Evolutionary conservation across 2,113 vertebrate species (phyloP).

Genomic region (Rhagologus leucostigma): DNA sequence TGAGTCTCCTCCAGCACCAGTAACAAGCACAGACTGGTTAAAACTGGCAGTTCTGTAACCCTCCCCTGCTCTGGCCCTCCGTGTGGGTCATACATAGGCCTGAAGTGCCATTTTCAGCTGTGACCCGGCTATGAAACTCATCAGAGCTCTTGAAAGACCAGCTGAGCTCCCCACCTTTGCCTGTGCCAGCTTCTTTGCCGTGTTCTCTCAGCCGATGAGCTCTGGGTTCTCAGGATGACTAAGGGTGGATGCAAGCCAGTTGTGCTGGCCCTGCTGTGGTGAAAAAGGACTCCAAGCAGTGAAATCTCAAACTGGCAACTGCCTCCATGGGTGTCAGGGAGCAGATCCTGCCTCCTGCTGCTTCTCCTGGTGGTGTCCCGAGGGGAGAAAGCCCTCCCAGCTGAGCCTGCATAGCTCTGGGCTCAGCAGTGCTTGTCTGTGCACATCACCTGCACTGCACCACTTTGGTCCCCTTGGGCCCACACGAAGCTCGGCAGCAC

Average conservation of each 20-base stretch:
- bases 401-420: neutral
- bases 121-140: neutral
- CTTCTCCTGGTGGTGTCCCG: neutral
- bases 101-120: neutral
- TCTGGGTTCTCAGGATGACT: neutral
- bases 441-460: neutral
- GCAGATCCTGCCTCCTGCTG: neutral
- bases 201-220: neutral
- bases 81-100: neutral
- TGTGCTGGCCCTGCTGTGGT: neutral
- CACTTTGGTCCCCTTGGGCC: neutral
- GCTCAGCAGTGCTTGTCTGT: neutral
- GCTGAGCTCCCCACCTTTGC: neutral
- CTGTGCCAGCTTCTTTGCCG: neutral
- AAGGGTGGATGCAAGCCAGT: neutral
- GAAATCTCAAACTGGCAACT: neutral
- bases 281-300: neutral
- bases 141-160: neutral
- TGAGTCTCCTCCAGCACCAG: neutral
- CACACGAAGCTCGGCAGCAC: neutral
- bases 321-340: neutral
- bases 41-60: neutral
- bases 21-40: neutral
- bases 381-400: neutral
- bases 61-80: neutral